These are phyloP conservation scores for Agriopis aurantiaria DNA, from an alignment of 2,888 invertebrate species.

Conservation along the genomic window DNA sequence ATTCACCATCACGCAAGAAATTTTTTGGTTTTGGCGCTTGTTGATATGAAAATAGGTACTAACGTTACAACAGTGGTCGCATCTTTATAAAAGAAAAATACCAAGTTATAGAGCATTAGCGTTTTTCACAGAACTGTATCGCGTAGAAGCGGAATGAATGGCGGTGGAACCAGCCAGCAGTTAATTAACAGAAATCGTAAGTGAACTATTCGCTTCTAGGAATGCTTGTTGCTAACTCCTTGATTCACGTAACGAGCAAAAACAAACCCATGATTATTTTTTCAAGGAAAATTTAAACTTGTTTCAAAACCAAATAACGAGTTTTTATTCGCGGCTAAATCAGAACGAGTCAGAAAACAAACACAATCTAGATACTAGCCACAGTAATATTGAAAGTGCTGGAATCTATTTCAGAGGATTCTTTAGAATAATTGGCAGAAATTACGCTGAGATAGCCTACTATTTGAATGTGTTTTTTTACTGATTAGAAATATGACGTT, in stretches of 20 bases:
- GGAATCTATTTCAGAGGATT: too few species aligned
- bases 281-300: slow-evolving; percentile 7
- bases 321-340: background rate
- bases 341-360: too few species aligned
- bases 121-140: slow-evolving; percentile 52
- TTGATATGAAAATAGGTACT: background rate
- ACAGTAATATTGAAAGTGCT: too few species aligned
- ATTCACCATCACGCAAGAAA: background rate
- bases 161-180: slow-evolving; percentile 43
- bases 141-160: slow-evolving; percentile 49
- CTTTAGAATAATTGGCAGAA: too few species aligned
- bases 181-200: slow-evolving; percentile 35
- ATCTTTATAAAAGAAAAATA: slow-evolving; percentile 26
- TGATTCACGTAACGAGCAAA: slow-evolving; percentile 25
- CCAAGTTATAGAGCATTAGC: slow-evolving; percentile 47
- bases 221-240: slow-evolving; percentile 22
- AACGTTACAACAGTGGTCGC: background rate
- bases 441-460: too few species aligned
- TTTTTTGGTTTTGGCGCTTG: background rate
- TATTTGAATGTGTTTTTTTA: too few species aligned
- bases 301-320: background rate
- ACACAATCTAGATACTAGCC: too few species aligned
- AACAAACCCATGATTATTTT: background rate
- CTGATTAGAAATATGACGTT: too few species aligned
- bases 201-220: slow-evolving; percentile 25